These are phyloP conservation scores for Lagria hirta DNA, from an alignment of 2,888 invertebrate genomes.

Conservation along the genomic window DNA sequence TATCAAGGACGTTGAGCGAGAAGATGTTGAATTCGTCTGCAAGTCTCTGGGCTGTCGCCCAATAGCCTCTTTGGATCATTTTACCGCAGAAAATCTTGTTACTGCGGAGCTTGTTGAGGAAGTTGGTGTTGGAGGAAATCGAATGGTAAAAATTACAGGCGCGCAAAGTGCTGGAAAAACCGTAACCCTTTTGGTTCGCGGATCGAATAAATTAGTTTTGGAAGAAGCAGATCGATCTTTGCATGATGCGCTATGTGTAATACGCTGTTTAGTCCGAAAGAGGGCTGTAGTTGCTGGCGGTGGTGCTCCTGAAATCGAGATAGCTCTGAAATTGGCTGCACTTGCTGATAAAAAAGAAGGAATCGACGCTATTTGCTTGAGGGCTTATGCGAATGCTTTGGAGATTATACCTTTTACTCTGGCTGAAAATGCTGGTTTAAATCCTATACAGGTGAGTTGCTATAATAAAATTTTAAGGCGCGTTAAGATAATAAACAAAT, in stretches of 20 bases:
- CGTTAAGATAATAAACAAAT: neutral
- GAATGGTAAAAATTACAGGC: slow-evolving; percentile 75
- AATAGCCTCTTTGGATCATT: slow-evolving; percentile 98
- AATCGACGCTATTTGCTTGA: slow-evolving; percentile 92
- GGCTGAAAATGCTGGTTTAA: slow-evolving; percentile 77
- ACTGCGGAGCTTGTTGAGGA: slow-evolving; percentile 94
- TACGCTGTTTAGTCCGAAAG: slow-evolving; percentile 94
- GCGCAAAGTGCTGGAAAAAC: slow-evolving; percentile 84
- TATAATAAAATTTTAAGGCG: neutral
- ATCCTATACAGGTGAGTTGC: slow-evolving; percentile 49
- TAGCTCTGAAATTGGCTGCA: slow-evolving; percentile 80
- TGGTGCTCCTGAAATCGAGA: slow-evolving; percentile 96
- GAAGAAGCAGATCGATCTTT: slow-evolving; percentile 80
- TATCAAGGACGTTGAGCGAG: slow-evolving; percentile 95
- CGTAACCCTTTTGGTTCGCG: slow-evolving; percentile 88
- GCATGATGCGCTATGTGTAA: slow-evolving; percentile 85
- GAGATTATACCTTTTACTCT: slow-evolving; percentile 91
- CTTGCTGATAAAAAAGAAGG: slow-evolving; percentile 83
- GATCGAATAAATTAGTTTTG: slow-evolving; percentile 79
- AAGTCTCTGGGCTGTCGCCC: slow-evolving; percentile 93
- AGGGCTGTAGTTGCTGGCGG: slow-evolving; percentile 92
- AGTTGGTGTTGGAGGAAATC: slow-evolving; percentile 81
- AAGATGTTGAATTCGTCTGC: slow-evolving; percentile 97
- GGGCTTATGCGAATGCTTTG: slow-evolving; percentile 93
- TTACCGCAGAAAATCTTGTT: slow-evolving; percentile 87